Evolutionary conservation across 2,888 invertebrate genomes (phyloP).

Genomic region (Dysmachus trigonus): DNA sequence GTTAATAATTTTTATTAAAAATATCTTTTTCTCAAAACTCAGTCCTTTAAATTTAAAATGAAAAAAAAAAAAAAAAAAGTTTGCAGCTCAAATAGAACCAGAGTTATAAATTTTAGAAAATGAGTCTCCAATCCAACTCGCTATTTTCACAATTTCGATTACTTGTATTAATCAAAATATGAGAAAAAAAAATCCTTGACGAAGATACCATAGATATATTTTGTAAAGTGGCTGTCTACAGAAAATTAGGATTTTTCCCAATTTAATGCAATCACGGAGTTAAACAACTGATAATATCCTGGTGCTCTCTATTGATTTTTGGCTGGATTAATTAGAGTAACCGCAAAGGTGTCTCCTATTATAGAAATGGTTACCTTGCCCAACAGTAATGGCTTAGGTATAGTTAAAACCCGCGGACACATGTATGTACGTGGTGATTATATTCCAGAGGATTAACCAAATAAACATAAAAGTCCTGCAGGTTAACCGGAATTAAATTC

Average conservation of each 20-base stretch:
- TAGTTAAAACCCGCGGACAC: background rate
- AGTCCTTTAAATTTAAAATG: no score
- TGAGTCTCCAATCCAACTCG: no score
- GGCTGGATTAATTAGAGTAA: constrained; percentile 11
- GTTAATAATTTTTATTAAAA: no score
- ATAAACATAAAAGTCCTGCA: constrained; percentile 10
- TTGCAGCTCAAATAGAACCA: no score
- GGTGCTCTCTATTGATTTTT: background rate
- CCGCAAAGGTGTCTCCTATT: background rate
- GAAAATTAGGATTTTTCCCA: background rate
- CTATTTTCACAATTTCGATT: no score
- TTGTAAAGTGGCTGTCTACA: background rate
- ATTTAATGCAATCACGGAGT: background rate
- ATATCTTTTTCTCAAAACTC: no score
- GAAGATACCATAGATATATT: background rate
- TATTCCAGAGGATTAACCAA: constrained; percentile 8
- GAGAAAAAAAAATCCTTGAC: background rate
- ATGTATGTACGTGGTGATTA: background rate
- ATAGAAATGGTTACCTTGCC: background rate
- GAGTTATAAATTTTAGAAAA: no score
- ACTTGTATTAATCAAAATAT: no score
- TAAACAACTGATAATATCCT: background rate
- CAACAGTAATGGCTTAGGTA: background rate
- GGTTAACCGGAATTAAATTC: constrained; percentile 8
- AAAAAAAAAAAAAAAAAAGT: no score